Evolutionary conservation across 2,797 vertebrate genomes (phyloP).

Genomic region (Paramormyrops hopkinsi): DNA sequence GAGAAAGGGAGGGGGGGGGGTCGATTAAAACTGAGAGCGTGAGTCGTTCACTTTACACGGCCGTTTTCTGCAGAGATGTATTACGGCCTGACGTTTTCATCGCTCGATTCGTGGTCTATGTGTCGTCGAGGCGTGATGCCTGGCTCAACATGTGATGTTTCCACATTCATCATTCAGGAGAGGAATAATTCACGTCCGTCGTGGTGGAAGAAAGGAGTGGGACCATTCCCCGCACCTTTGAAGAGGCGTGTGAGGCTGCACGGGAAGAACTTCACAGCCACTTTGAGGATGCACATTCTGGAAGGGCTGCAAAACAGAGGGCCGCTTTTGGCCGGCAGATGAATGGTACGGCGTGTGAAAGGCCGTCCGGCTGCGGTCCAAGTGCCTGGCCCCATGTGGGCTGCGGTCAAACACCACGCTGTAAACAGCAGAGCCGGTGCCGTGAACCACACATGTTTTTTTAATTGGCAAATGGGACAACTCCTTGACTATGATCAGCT

Average conservation of each 20-base stretch:
- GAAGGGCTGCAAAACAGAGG: conserved; percentile 32
- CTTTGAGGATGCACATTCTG: neutral
- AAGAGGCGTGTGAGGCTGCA: neutral
- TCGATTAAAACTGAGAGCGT: conserved; percentile 1
- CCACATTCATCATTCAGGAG: neutral
- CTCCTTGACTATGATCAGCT: conserved; percentile 47
- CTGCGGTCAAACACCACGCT: conserved; percentile 45
- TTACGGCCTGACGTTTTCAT: neutral
- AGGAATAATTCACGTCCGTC: neutral
- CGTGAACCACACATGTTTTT: conserved; percentile 41
- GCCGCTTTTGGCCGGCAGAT: conserved; percentile 51
- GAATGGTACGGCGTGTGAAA: conserved; percentile 43
- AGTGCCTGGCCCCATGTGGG: conserved; percentile 29
- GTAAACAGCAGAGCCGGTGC: conserved; percentile 44
- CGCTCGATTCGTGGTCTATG: neutral
- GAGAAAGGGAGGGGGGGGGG: neutral
- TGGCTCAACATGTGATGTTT: neutral
- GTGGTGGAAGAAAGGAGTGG: neutral
- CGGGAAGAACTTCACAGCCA: neutral
- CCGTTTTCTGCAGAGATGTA: neutral
- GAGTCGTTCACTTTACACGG: neutral
- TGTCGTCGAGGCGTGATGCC: neutral
- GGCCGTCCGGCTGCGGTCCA: conserved; percentile 14
- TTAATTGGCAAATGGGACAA: conserved; percentile 53
- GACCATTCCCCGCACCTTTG: neutral